A percentile compares a stretch with the other conserved stretches of the same genome.
Conservation (phyloP, 2,113 vertebrate species). For the Chaetodon auriga region DNA sequence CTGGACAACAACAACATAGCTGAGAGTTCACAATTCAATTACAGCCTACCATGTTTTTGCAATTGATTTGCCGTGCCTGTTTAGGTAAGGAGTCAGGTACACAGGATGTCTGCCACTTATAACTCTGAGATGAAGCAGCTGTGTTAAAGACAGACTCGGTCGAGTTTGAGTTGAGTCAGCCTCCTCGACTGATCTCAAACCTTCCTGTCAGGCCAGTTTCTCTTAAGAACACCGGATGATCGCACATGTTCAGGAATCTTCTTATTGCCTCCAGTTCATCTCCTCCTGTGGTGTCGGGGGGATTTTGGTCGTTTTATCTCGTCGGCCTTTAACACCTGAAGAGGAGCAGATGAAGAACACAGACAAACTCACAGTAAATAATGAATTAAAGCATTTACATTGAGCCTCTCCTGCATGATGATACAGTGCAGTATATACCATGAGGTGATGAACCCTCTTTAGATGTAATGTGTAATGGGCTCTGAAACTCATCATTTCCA, state of each 20-base stretch:
- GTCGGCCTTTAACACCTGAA: not conserved
- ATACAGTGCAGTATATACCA: not conserved
- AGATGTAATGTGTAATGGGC: not conserved
- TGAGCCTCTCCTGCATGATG: not conserved
- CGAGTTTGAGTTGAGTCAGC: no score
- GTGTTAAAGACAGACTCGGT: not conserved
- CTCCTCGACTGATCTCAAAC: not conserved
- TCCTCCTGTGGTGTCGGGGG: not conserved
- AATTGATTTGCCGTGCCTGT: conserved; percentile 27
- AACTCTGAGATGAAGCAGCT: not conserved
- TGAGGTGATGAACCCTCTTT: not conserved
- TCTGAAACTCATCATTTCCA: no score
- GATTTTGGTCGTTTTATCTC: not conserved
- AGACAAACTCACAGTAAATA: not conserved
- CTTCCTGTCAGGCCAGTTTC: not conserved
- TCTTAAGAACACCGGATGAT: no score
- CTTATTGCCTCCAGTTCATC: not conserved
- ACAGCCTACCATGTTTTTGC: not conserved
- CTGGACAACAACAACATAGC: conserved; percentile 18
- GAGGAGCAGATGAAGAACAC: not conserved
- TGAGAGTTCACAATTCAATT: conserved; percentile 21
- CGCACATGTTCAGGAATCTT: not conserved
- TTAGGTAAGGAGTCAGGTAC: conserved; percentile 21
- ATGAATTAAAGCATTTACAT: not conserved
- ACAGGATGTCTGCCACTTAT: not conserved